A percentile compares a stretch with the other conserved stretches of the same genome.
Conservation (phyloP, 2,888 invertebrate species). For the Drosophila macrothrix region DNA sequence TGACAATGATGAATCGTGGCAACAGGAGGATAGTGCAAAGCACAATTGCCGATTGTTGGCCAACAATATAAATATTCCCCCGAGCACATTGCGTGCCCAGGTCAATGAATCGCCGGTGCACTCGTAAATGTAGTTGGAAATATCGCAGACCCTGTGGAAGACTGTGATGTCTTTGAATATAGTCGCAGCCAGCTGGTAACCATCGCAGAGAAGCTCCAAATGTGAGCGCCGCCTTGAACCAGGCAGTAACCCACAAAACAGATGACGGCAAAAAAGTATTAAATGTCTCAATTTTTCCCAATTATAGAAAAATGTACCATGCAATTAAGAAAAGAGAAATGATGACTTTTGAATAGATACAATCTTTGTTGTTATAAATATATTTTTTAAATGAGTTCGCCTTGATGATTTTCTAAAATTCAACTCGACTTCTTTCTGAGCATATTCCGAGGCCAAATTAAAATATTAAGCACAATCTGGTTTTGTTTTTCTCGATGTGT, state of each 20-base stretch:
- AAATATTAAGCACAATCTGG: not conserved
- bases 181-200: slow-evolving; percentile 2
- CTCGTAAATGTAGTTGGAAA: slow-evolving; percentile 32
- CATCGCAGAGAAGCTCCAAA: slow-evolving; percentile 32
- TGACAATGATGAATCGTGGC: slow-evolving; percentile 36
- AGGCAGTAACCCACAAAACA: slow-evolving; percentile 54
- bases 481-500: not conserved
- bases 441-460: not conserved
- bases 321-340: not conserved
- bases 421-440: not conserved
- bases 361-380: not conserved
- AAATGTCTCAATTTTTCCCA: slow-evolving; percentile 26
- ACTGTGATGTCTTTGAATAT: slow-evolving; percentile 5
- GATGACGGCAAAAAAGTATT: slow-evolving; percentile 50
- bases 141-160: slow-evolving; percentile 4
- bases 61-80: slow-evolving; percentile 9
- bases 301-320: not conserved
- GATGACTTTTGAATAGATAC: not conserved
- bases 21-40: no score
- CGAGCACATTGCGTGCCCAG: not conserved
- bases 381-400: not conserved
- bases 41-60: slow-evolving; percentile 38
- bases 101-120: slow-evolving; percentile 33
- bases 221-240: slow-evolving; percentile 23
- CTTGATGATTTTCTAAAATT: not conserved